Conservation (phyloP, 2,888 invertebrate genomes). For the Aethes cnicana region DNA sequence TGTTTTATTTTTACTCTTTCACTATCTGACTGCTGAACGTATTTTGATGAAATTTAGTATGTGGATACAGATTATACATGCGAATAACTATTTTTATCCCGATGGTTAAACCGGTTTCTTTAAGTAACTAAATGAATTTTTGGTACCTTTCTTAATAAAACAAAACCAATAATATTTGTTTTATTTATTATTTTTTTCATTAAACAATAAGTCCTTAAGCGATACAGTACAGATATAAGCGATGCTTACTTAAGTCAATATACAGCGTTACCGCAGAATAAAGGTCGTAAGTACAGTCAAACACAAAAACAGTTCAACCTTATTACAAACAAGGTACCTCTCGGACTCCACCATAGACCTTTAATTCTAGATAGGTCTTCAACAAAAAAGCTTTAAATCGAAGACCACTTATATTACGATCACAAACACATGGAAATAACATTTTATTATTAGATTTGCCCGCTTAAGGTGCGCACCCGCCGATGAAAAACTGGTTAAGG, state of each 20-base stretch:
- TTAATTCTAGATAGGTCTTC: no score
- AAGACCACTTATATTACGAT: conserved; percentile 43
- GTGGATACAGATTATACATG: no score
- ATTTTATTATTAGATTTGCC: conserved; percentile 13
- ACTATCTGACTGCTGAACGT: no score
- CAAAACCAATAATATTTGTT: conserved; percentile 42
- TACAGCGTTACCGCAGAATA: conserved; percentile 37
- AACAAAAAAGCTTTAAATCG: conserved; percentile 30
- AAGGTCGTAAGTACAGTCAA: conserved; percentile 36
- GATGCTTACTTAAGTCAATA: conserved; percentile 51
- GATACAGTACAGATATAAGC: conserved; percentile 66
- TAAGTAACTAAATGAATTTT: no score
- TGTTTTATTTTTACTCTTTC: no score
- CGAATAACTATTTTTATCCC: no score
- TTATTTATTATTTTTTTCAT: conserved; percentile 69
- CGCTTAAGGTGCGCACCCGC: neutral
- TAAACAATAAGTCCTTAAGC: conserved; percentile 78
- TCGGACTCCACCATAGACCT: no score
- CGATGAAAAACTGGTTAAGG: no score
- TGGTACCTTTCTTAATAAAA: no score
- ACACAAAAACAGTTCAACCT: neutral
- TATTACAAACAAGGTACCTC: conserved; percentile 38
- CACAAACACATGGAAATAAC: conserved; percentile 26
- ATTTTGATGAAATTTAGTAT: no score
- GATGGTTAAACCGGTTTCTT: no score